Evolutionary conservation across 2,888 invertebrate genomes (phyloP).

Genomic region (Oithona nana): DNA sequence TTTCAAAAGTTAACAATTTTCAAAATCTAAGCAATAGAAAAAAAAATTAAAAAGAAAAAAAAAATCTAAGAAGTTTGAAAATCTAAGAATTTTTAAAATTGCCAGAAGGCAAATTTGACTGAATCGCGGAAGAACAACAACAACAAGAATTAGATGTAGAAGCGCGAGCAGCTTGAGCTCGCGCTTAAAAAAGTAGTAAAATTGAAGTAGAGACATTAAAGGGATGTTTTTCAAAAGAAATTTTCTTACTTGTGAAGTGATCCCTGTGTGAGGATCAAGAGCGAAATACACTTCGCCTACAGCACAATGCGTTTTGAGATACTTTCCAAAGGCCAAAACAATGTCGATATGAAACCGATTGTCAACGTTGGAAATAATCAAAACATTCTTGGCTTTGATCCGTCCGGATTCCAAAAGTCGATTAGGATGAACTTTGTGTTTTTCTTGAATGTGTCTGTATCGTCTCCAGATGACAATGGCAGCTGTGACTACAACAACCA

Average conservation of each 20-base stretch:
- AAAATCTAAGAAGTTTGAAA: too few relatives aligned
- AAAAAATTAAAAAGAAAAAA: too few relatives aligned
- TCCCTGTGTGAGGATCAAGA: not conserved
- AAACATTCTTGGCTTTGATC: not conserved
- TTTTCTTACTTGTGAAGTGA: not conserved
- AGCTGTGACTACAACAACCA: not conserved
- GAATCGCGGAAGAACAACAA: too few relatives aligned
- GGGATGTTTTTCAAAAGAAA: too few relatives aligned
- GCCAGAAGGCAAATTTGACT: too few relatives aligned
- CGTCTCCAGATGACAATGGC: not conserved
- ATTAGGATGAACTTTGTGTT: not conserved
- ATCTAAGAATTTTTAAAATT: too few relatives aligned
- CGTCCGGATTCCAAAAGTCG: not conserved
- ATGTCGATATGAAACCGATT: not conserved
- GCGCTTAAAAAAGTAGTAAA: too few relatives aligned
- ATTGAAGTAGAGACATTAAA: too few relatives aligned
- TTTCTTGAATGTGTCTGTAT: not conserved
- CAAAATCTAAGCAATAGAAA: too few relatives aligned
- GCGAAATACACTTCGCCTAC: not conserved
- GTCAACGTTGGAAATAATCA: slow-evolving; percentile 1
- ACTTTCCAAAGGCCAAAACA: not conserved
- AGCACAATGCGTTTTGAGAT: not conserved
- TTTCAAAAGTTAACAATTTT: too few relatives aligned
- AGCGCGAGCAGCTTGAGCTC: too few relatives aligned
- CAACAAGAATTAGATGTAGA: too few relatives aligned